A percentile compares a stretch with the other conserved stretches of the same genome.
Evolutionary conservation across 2,113 vertebrate genomes (phyloP).

Genomic region (Spizaetus ornatus): DNA sequence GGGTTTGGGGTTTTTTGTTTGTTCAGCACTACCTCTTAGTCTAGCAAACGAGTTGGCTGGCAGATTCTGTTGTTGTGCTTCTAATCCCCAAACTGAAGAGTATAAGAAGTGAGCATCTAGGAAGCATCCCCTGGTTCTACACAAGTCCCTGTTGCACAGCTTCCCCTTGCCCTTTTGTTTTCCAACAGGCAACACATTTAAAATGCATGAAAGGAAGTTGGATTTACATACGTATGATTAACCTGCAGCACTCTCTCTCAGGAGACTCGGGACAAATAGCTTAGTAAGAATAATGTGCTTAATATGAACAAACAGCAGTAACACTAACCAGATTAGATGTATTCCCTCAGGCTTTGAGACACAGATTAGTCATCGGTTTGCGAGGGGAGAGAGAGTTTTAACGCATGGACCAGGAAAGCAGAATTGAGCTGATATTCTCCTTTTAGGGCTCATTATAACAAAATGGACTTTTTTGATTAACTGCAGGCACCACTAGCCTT

Average conservation of each 20-base stretch:
- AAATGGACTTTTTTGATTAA: neutral
- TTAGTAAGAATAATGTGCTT: neutral
- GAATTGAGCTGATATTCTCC: neutral
- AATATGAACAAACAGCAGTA: neutral
- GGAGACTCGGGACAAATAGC: neutral
- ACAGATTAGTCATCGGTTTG: neutral
- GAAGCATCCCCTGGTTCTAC: neutral
- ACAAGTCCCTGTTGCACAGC: neutral
- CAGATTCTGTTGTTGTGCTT: neutral
- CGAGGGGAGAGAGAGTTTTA: neutral
- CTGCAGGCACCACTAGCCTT: neutral
- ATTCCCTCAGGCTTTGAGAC: neutral
- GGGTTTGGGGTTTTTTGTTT: fast-evolving
- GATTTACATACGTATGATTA: neutral
- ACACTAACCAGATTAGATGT: neutral
- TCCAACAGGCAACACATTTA: neutral
- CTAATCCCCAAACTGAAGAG: neutral
- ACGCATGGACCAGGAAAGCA: neutral
- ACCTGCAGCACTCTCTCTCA: neutral
- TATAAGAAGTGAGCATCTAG: neutral
- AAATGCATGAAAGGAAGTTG: neutral
- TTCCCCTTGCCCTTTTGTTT: neutral
- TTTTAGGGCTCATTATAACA: neutral
- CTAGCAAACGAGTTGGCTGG: neutral
- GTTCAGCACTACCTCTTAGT: neutral